phyloP scores from a whole-genome alignment of 2,888 invertebrate genomes.

The Carterocephalus palaemon region DNA sequence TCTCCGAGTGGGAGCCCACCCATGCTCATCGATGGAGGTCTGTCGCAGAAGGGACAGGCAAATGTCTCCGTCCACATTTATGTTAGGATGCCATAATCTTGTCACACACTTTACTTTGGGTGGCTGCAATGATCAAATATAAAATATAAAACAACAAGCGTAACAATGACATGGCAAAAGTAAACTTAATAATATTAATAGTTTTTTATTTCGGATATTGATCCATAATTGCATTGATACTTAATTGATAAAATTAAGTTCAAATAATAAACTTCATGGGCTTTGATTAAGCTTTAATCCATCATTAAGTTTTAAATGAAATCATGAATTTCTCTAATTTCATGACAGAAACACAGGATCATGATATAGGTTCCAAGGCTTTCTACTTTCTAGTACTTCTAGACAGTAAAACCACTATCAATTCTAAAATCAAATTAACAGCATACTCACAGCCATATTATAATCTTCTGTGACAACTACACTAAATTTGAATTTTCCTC shows the following conservation, averaged over 20 bases:
- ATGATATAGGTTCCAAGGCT: too few relatives aligned
- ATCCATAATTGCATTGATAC: too few relatives aligned
- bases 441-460: constrained; percentile 92
- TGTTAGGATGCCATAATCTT: constrained; percentile 98
- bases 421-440: not conserved
- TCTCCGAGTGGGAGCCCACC: constrained; percentile 95
- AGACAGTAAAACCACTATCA: not conserved
- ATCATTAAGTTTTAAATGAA: too few relatives aligned
- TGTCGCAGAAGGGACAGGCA: constrained; percentile 93
- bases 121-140: constrained; percentile 81
- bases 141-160: not conserved
- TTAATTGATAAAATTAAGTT: not conserved
- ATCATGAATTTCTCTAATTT: too few relatives aligned
- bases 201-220: not conserved
- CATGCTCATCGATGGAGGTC: constrained; percentile 94
- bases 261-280: too few relatives aligned
- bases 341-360: too few relatives aligned
- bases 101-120: constrained; percentile 94
- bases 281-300: too few relatives aligned
- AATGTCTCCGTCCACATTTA: constrained; percentile 94
- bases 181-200: not conserved
- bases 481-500: constrained; percentile 91
- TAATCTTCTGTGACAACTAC: constrained; percentile 95
- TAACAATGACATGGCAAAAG: too few relatives aligned
- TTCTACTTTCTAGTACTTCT: not conserved